Evolutionary conservation across 2,888 invertebrate species (phyloP), one percentile per base, ranked within the genome.

Genomic region (Abscondita cerata): DNA sequence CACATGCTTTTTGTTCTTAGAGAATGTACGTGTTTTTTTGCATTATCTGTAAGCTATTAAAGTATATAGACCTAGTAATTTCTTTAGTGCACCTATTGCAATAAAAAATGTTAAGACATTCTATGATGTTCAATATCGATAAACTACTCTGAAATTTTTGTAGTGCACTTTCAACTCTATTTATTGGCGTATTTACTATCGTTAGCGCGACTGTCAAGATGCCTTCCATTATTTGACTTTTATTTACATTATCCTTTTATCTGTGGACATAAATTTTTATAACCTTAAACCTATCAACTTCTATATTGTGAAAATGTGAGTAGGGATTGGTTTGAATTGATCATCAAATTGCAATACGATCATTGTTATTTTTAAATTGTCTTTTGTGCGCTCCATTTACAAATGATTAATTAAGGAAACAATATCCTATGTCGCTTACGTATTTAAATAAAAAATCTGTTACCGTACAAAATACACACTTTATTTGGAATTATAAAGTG

Each of bases 221-320:
- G 19, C 44, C 16, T 44, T 44, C 44, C 44, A 44, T 44, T 44
- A 44, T 44, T 44, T 44, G 44, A 44, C 44, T 44, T 44, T 44
- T 44, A 44, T 44, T 44, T 44, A 44, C 44, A 44, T 44, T 44
- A 44, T 44, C 44, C 44, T 44, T 41, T 44, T 44, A 44, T 44
- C 16, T 44, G 44, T 11, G 44, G 18, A 18, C 44, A 44, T 44
- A 44, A 44, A 44, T 44, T 44, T 44, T 44, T 44, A 44, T 44
- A 19, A 44, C 44, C 44, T 44, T 18, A 44, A 16, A 44, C 44
- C 44, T 44, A 44, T 44, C 44, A 44, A 44, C 44, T 44, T 44
- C 16, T 44, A 44, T 19, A 19, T 18, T 18, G 44, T 44, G 44
- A 18, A 44, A 44, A 44, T 44, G 44, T 44, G 44, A 44, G 18